Conservation (phyloP, 2,888 invertebrate genomes). For the Caenorhabditis plicata region DNA sequence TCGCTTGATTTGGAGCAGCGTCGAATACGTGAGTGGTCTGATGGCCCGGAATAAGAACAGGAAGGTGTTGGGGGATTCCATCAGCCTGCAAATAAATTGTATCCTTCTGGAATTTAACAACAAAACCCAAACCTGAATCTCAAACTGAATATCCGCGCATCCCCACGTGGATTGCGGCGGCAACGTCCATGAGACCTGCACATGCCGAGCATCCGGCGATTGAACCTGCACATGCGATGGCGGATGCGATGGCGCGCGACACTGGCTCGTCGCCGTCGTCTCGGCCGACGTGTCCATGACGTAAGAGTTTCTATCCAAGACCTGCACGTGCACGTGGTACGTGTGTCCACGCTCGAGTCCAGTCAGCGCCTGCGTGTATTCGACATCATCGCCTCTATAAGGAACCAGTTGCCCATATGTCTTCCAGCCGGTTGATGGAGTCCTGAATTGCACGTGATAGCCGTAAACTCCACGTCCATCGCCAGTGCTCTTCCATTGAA, state of each 20-base stretch:
- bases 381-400: conserved; percentile 60
- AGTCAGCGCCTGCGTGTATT: conserved; percentile 56
- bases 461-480: conserved; percentile 63
- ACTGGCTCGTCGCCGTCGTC: conserved; percentile 51
- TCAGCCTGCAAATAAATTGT: no score
- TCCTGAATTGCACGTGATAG: conserved; percentile 61
- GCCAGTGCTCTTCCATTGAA: conserved; percentile 61
- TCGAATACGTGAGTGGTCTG: conserved; percentile 62
- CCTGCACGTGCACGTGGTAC: conserved; percentile 54
- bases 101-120: no score
- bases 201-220: conserved; percentile 57
- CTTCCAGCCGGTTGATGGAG: conserved; percentile 45
- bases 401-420: conserved; percentile 61
- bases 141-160: conserved; percentile 55
- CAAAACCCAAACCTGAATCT: no score
- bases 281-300: conserved; percentile 63
- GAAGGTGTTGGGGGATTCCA: conserved; percentile 54
- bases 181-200: conserved; percentile 52
- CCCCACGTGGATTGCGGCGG: conserved; percentile 54
- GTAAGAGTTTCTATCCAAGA: conserved; percentile 63
- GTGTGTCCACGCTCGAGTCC: conserved; percentile 55
- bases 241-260: conserved; percentile 60
- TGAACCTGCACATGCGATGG: conserved; percentile 58
- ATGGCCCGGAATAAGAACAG: conserved; percentile 53
- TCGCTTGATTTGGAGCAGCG: conserved; percentile 58